These are phyloP conservation scores for Orchestes rusci DNA, from an alignment of 2,888 invertebrate species.

Conservation along the genomic window DNA sequence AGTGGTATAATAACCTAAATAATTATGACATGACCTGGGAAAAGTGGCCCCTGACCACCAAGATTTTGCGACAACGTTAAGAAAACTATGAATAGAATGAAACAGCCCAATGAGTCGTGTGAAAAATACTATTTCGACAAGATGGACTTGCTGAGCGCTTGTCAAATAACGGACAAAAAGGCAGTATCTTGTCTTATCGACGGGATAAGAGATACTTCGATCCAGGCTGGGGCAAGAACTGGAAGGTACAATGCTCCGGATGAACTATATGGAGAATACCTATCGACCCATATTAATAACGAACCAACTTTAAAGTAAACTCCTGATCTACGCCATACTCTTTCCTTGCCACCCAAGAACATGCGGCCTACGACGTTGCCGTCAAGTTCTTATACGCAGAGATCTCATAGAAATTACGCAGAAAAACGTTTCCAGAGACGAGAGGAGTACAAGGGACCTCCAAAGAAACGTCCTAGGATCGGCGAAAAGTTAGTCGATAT, in stretches of 20 bases:
- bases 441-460: too few species aligned
- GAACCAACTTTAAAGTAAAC: too few species aligned
- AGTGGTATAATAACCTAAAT: not conserved
- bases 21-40: not conserved
- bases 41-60: not conserved
- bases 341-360: too few species aligned
- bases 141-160: not conserved
- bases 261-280: not conserved
- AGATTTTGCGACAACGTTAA: not conserved
- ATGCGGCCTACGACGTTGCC: too few species aligned
- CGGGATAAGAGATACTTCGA: not conserved
- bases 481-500: too few species aligned
- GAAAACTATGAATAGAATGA: not conserved
- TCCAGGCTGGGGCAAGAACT: not conserved
- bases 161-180: not conserved
- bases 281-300: too few species aligned
- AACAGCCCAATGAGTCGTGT: not conserved
- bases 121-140: not conserved
- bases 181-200: not conserved
- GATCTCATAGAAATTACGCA: too few species aligned
- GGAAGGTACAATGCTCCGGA: not conserved
- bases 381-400: too few species aligned
- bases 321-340: too few species aligned
- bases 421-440: too few species aligned
- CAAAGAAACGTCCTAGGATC: too few species aligned